Evolutionary conservation across 2,113 vertebrate species (phyloP), one percentile per base, ranked within the genome.

Genomic region (Cyphomyrus discorhynchus): DNA sequence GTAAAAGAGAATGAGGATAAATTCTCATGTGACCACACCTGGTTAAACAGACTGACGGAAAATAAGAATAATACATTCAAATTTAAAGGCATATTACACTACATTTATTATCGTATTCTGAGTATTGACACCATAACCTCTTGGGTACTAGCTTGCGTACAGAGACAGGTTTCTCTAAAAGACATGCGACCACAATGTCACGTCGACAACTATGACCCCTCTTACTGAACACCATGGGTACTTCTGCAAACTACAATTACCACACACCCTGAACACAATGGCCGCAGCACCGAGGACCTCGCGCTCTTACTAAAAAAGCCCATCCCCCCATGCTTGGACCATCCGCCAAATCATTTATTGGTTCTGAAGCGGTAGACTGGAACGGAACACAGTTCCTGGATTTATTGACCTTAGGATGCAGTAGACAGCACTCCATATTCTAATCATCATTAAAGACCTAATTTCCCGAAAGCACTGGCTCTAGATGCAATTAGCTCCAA

Each of bases 401-500:
- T 31, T 31, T 87, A 87, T 53, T 39, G 27, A 87, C 50, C 50
- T 87, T 87, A 39, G n/a, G 24, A 47, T 84, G 45, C 82, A 47
- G 46, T 46, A 47, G 82, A 42, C 24, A 84, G 82, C 24, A n/a
- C 27, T 53, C 50, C 31, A 35, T 53, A 87, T 87, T 53, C 27
- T 27, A 53, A 86, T 87, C 46, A 87, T 87, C 82, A 56, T 80
- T 89, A 86, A 80, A 35, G 80, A 15, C 49, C 31, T 89, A 89
- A 70, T 90, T 85, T 86, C 86, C 58, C 15, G 82, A 88, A 52
- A 50, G 87, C 88, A 80, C 49, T 86, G 86, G 85, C 49, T 77
- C 58, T 86, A n/a, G 89, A 86, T 86, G 66, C 90, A 88, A 90
- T 90, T 50, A 88, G 39, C 88, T 88, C 83, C 88, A 90, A 87